These are phyloP conservation scores for Astreopora myriophthalma DNA, from an alignment of 64 coral and sea anemone genomes.

Conservation along the genomic window DNA sequence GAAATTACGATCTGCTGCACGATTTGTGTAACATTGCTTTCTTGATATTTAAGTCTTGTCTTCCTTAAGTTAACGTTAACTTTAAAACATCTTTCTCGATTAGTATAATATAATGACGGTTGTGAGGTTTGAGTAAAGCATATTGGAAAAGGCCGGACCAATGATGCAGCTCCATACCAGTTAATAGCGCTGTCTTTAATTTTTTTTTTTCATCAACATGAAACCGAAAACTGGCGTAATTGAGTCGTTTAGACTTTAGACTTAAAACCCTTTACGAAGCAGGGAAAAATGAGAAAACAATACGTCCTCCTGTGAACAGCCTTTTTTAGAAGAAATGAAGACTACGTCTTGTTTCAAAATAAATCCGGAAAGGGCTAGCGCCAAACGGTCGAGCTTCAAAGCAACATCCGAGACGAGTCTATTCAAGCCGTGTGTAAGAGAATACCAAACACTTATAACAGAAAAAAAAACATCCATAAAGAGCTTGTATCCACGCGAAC, in stretches of 20 bases:
- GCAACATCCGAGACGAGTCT: background rate
- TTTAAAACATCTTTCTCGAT: too few species aligned
- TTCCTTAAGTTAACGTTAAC: too few species aligned
- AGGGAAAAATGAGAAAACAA: background rate
- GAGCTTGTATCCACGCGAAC: background rate
- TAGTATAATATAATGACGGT: too few species aligned
- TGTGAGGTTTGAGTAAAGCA: too few species aligned
- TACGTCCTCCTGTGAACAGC: background rate
- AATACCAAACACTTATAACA: background rate
- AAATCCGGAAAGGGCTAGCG: constrained; percentile 5
- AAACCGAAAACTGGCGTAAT: background rate
- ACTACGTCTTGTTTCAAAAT: background rate
- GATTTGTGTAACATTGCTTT: too few species aligned
- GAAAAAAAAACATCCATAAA: background rate
- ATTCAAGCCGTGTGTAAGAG: constrained; percentile 6
- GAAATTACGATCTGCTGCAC: too few species aligned
- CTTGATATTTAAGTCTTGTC: too few species aligned
- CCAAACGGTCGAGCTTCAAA: background rate
- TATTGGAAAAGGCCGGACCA: too few species aligned
- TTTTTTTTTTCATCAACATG: background rate
- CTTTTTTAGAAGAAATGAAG: background rate
- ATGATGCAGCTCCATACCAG: background rate
- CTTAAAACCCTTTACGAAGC: background rate
- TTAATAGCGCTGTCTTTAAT: background rate
- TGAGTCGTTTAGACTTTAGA: background rate